Percentiles rank a stretch among this genome's conserved stretches.
These are phyloP conservation scores for Astur gentilis DNA, from an alignment of 2,113 vertebrate species.

Conservation along the genomic window DNA sequence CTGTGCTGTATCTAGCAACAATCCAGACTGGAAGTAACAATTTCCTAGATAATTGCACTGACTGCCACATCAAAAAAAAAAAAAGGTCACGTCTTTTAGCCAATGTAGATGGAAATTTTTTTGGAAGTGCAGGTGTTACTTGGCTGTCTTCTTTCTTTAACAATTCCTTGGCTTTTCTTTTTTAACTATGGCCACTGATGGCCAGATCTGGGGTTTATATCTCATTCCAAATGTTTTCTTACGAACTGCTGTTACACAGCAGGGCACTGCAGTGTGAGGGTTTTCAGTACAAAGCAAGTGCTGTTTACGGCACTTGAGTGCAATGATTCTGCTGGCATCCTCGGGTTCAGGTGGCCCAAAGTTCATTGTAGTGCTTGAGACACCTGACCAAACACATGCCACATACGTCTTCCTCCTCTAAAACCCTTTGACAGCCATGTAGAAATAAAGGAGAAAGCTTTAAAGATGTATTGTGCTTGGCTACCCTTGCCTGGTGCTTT, in stretches of 20 bases:
- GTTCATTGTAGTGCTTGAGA: background rate
- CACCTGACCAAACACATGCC: no score
- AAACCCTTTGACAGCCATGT: background rate
- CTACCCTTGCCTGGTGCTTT: background rate
- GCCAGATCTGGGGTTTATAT: background rate
- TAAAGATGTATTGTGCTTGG: constrained; percentile 40
- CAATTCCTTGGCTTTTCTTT: background rate
- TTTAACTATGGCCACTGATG: background rate
- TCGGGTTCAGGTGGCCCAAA: background rate
- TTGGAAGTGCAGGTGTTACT: background rate
- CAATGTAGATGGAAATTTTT: background rate
- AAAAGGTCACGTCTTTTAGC: background rate
- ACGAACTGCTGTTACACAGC: background rate
- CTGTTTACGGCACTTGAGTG: background rate
- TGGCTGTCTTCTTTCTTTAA: background rate
- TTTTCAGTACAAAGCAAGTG: background rate
- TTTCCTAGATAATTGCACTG: background rate
- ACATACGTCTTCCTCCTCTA: background rate
- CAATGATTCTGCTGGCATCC: background rate
- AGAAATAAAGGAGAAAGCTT: background rate
- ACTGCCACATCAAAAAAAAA: background rate
- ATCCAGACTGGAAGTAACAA: background rate
- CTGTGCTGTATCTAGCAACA: background rate
- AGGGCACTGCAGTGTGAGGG: background rate
- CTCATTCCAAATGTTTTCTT: background rate